Base-by-base conservation (phyloP, 2,113 vertebrate genomes). In the Mus musculus region DNA sequence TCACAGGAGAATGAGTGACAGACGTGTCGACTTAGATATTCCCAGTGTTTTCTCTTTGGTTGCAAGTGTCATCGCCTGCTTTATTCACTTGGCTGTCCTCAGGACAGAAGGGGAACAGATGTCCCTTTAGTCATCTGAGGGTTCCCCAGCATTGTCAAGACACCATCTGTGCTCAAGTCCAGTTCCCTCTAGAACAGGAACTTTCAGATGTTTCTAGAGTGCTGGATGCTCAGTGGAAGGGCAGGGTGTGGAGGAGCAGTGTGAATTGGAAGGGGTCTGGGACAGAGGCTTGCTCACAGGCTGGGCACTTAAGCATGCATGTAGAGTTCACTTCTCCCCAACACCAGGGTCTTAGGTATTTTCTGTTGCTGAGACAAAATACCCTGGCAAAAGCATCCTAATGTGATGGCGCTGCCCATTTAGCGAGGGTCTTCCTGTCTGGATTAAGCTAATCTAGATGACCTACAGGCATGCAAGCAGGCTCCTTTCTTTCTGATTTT, bases 81-180 rank as follows among this genome's bases (percentile, higher is more conserved):
- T 46, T 26, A 56, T 22, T 73, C 16, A 1, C 36, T 59, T 28
- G 49, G n/a, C 88, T 33, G 1, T 16, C 28, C 30, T 93, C n/a
- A 54, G 75, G 87, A 75, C 77, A 87, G 73, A 90, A 84, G 54
- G 77, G 67, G 77, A 91, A 17, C 87, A 96, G 82, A 87, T 75
- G 61, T 91, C 69, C 36, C 72, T 81, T 61, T 2, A 20, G 28
- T 92, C 69, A 52, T 54, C n/a, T 10, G 33, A 63, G 9, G 93
- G 49, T 49, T 69, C 78, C 63, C 69, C 72, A 69, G 19, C 19
- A 90, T 42, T 49, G 87, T 46, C 5, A 3, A 96, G 94, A 95
- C 54, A 67, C 42, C 76, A 16, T 90, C 82, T 89, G 82, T 46
- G 81, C 49, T 84, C 73, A 78, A 46, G 52, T 77, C 82, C 0